Percentiles rank a stretch among this genome's conserved stretches.
These are phyloP conservation scores for Drosophila aldrichi DNA, from an alignment of 2,888 invertebrate genomes.

Conservation along the genomic window DNA sequence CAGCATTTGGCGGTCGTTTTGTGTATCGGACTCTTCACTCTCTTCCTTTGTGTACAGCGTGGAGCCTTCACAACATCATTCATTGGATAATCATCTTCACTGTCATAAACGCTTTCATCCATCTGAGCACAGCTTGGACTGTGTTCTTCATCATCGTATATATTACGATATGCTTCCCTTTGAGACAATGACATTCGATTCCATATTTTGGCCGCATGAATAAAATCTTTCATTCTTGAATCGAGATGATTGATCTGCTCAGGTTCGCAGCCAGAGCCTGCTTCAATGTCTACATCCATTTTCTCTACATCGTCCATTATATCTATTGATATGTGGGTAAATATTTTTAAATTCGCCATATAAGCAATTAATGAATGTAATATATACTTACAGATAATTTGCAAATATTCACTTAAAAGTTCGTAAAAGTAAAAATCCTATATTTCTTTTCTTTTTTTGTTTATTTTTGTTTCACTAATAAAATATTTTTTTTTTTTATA, in stretches of 20 bases:
- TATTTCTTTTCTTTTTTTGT: neutral
- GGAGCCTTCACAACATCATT: rapidly evolving
- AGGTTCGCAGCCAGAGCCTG: neutral
- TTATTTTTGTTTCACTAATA: neutral
- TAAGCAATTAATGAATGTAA: neutral
- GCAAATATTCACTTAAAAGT: neutral
- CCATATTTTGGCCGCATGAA: neutral
- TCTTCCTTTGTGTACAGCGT: no score
- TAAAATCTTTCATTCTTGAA: neutral
- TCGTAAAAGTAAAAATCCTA: neutral
- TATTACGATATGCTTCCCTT: neutral
- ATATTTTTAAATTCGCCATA: no score
- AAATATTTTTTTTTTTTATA: neutral
- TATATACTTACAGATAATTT: neutral
- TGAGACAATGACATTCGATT: neutral
- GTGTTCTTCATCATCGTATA: neutral
- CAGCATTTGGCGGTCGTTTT: neutral
- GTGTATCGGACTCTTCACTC: neutral
- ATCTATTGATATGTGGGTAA: no score
- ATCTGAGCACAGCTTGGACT: no score
- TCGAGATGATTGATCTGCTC: neutral
- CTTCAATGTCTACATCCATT: neutral
- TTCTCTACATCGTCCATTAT: neutral
- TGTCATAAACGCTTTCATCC: neutral
- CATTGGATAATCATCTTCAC: neutral